Conservation (phyloP, 2,888 invertebrate species). For the Hedya salicella region DNA sequence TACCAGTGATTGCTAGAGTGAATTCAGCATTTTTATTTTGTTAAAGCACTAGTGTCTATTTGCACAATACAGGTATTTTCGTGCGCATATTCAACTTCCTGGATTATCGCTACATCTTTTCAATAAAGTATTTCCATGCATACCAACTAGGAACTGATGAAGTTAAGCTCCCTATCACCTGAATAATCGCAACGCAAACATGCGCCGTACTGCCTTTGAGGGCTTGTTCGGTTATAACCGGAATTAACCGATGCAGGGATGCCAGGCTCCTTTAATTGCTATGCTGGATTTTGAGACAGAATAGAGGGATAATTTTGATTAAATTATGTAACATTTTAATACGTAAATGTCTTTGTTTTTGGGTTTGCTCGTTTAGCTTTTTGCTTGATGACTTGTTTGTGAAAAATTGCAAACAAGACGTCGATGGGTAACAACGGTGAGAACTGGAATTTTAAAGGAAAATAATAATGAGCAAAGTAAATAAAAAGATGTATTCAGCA, state of each 20-base stretch:
- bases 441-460: too few relatives aligned
- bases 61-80: too few relatives aligned
- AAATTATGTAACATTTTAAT: too few relatives aligned
- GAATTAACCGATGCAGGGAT: conserved; percentile 48
- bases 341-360: background rate
- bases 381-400: background rate
- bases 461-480: too few relatives aligned
- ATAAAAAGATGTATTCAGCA: too few relatives aligned
- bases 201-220: conserved; percentile 21
- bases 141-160: conserved; percentile 19
- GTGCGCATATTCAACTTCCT: background rate
- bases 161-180: conserved; percentile 26
- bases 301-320: background rate
- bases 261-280: conserved; percentile 44
- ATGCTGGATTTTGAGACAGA: background rate
- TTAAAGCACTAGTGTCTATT: background rate
- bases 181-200: conserved; percentile 31
- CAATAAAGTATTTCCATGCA: conserved; percentile 23
- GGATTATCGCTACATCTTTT: background rate
- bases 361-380: background rate
- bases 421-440: too few relatives aligned
- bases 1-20: too few relatives aligned
- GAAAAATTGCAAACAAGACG: too few relatives aligned
- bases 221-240: conserved; percentile 44
- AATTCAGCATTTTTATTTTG: background rate